Base-by-base conservation (phyloP, 1,140 invertebrate species). In the Drosophila ambigua region DNA sequence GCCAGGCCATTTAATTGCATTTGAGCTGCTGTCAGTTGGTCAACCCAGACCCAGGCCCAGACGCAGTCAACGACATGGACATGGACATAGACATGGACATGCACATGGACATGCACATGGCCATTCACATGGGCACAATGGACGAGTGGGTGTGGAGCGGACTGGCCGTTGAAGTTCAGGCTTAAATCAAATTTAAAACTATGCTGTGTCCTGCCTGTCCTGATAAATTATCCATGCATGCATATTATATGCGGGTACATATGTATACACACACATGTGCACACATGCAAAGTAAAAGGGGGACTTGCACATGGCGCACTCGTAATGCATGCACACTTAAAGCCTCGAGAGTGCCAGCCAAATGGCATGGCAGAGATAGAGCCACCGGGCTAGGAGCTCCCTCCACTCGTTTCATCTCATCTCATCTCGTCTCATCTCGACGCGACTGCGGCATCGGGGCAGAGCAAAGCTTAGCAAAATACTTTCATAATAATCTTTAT, bases 401-500 rank as follows among this genome's bases (percentile, higher is more conserved):
- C 60, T 43, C 58, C 8, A 9, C 26, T 43, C 72, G 44, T 28
- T 31, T 50, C 60, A 65, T 54, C 71, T 52, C 71, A 72, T 55
- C 71, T 59, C 62, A 44, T 58, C 61, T 59, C 62, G 39, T 58
- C 61, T 65, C 52, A 45, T 43, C 13, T 52, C 26, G 20, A 35
- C 8, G 9, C 2, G 8, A 31, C 31, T 31, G 53, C 23, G 23
- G 62, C 41, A 31, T 41, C 24, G 13, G 44, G 71, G 51, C 50
- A 62, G 63, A 52, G 20, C 20, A 77, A 73, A 84, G 81, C 81
- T 85, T 78, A 81, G 78, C 62, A 85, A 81, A 87, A 85, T 81
- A 81, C 82, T 85, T 87, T 87, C 77, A 85, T 85, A 85, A 85
- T 85, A 85, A 85, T 85, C 81, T 85, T 85, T 81, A 85, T 85